Evolutionary conservation across 2,888 invertebrate genomes (phyloP).

Genomic region (Tenodera sinensis): DNA sequence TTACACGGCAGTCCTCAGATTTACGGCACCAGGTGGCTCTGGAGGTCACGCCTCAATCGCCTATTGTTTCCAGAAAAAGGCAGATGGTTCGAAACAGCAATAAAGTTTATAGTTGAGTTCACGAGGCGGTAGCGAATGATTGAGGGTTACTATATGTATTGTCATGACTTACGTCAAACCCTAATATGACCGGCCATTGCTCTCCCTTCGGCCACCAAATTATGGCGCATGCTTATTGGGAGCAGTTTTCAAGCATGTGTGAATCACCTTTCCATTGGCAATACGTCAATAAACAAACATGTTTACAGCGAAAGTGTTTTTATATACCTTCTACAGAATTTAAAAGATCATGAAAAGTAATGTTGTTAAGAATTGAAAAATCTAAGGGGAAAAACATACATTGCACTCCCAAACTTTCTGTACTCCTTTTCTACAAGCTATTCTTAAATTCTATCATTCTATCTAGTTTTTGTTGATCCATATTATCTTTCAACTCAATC

Average conservation of each 20-base stretch:
- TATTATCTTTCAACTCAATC: too few species aligned
- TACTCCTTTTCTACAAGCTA: too few species aligned
- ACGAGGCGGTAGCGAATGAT: background rate
- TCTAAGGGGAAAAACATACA: too few species aligned
- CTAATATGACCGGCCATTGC: background rate
- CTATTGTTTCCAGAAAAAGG: constrained; percentile 13
- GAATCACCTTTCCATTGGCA: background rate
- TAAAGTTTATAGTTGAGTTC: background rate
- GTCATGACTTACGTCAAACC: background rate
- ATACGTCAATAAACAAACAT: background rate
- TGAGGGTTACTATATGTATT: background rate
- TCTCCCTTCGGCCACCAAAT: background rate
- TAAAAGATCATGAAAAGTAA: too few species aligned
- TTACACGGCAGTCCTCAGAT: background rate
- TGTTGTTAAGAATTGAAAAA: too few species aligned
- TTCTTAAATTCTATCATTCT: too few species aligned
- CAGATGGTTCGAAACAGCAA: constrained; percentile 2
- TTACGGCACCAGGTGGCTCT: constrained; percentile 6
- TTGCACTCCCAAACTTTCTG: too few species aligned
- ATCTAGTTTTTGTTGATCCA: too few species aligned
- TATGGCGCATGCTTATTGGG: background rate
- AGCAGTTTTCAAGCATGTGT: background rate
- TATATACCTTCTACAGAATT: too few species aligned
- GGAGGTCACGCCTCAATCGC: constrained; percentile 5
- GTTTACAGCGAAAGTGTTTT: background rate